Percentiles rank a stretch among this genome's conserved stretches.
phyloP scores from a whole-genome alignment of 1,140 invertebrate genomes.

The Octopus sinensis region DNA sequence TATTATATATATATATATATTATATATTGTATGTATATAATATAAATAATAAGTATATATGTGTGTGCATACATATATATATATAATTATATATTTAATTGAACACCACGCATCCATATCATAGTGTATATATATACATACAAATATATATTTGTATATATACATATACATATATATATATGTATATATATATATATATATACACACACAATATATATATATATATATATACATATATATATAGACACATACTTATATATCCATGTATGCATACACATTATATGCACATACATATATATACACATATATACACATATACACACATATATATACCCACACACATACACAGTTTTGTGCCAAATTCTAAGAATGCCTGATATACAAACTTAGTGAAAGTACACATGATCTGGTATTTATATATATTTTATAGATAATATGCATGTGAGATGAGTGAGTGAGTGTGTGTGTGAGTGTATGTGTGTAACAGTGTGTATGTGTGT shows the following conservation, averaged over 20 bases:
- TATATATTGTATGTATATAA: too few relatives aligned
- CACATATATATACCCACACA: background rate
- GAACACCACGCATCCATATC: too few relatives aligned
- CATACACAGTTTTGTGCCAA: background rate
- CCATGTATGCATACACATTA: background rate
- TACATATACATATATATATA: background rate
- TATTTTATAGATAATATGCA: background rate
- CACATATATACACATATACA: too few relatives aligned
- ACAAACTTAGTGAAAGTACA: background rate
- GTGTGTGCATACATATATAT: too few relatives aligned
- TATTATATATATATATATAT: too few relatives aligned
- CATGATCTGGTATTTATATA: background rate
- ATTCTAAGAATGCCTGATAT: background rate
- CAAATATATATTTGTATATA: background rate
- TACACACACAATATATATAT: background rate
- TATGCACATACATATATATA: background rate
- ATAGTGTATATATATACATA: too few relatives aligned
- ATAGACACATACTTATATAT: background rate
- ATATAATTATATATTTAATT: too few relatives aligned
- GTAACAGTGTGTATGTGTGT: background rate
- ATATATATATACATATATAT: background rate
- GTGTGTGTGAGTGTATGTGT: background rate
- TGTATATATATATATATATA: background rate
- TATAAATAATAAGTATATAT: too few relatives aligned
- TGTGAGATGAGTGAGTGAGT: background rate